Base-by-base conservation (phyloP, 2,888 invertebrate species). In the Luperina testacea region DNA sequence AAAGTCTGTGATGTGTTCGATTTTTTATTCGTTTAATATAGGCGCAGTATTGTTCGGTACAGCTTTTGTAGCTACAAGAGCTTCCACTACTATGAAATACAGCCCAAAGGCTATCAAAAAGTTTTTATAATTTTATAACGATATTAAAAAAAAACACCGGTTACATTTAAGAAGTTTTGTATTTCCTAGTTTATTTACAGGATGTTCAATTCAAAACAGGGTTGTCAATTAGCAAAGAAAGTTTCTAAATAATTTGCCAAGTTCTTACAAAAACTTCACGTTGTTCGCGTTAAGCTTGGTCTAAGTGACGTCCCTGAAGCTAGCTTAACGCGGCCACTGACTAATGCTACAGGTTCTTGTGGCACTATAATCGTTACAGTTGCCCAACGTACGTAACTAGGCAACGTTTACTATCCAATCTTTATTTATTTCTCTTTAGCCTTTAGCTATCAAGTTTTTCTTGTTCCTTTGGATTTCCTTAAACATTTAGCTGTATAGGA, bases 361-460 rank as follows among this genome's bases (percentile, higher is more conserved):
- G 81, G 81, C 87, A 87, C 73, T 80, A 84, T 85, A 85, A 85
- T 87, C 85, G 85, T 84, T 79, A 86, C 87, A 69, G 74, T 85
- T 85, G 87, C 85, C 77, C 64, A 87, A 85, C 85, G 77, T 24
- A 72, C 76, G 81, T 87, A 85, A 84, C 74, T 75, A 81, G 76
- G 61, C 85, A 81, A 75, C 81, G 63, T 72, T 84, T 77, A 85
- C 76, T 77, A 84, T 81, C 87, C 64, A 77, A 81, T 75, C 71
- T 81, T 68, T 84, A 77, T 84, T 84, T 75, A 81, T 76, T 83
- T 69, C 42, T 38, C 20, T 67, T 32, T 53, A 45, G 38, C 67
- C 42, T 70, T 48, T 27, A 45, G 15, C 32, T 61, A 51, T 57
- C 17, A 32, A 69, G 20, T 51, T 61, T 48, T 67, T 67, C 53